Evolutionary conservation across 2,113 vertebrate species (phyloP), one percentile per base, ranked within the genome.

Genomic region (Spea multiplicata): DNA sequence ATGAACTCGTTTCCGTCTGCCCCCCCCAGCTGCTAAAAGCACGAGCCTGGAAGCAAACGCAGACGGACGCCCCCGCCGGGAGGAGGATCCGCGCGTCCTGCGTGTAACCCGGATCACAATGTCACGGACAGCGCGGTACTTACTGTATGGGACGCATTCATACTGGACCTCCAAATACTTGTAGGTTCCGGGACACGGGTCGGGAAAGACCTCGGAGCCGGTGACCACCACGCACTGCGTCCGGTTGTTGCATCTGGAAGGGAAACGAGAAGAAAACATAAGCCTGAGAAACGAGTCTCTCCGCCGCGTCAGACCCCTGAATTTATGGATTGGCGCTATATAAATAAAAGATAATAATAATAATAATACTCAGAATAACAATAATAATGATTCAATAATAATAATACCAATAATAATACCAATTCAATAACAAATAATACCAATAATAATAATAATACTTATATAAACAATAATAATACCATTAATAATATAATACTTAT

Each of bases 111-210:
- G 10, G 85, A 85, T 85, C 82, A 1, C 75, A 84, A 86, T 88
- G 84, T 88, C 88, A 88, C 82, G 86, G 88, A 83, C 66, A 86
- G 87, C 94, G 4, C n/a, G 16, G 44, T 67, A 99, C 97, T 99
- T 97, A 99, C 97, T 99, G 90, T 99, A 99, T 91, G 97, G 97
- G 83, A 99, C 97, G 94, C 97, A 99, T 91, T 99, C 97, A 94
- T 99, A 99, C 84, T 99, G 97, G 93, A 99, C 96, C 94, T 99
- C 97, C 91, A 99, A 94, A 81, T 99, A 99, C 87, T 99, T 99
- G 91, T 99, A 99, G 72, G 97, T 98, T 86, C 97, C 97, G 14
- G 97, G 97, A 88, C 97, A 99, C 81, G 97, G 97, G 91, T 99
- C 97, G 87, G 97, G 97, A 92, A 99, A 99, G 84, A 98, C 96